A percentile compares a stretch with the other conserved stretches of the same genome.
Conservation (phyloP, 2,888 invertebrate species). For the Bugula neritina region DNA sequence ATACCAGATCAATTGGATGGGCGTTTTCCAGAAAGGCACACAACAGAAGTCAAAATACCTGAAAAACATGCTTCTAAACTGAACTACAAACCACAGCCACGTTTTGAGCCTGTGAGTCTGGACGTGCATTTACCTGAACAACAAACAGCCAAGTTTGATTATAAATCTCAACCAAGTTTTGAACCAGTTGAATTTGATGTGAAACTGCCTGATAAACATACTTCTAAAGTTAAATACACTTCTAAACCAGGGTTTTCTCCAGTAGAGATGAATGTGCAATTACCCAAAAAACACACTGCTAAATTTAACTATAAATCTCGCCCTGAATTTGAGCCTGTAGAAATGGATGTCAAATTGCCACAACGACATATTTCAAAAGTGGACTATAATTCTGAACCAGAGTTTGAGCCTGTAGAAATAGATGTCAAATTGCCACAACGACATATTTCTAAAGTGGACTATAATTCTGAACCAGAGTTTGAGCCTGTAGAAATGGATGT, state of each 20-base stretch:
- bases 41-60: background rate
- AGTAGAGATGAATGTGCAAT: background rate
- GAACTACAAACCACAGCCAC: background rate
- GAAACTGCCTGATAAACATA: background rate
- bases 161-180: background rate
- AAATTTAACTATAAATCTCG: background rate
- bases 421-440: constrained; percentile 1
- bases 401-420: constrained; percentile 10
- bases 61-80: background rate
- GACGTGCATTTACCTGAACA: background rate
- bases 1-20: background rate
- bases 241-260: constrained; percentile 4
- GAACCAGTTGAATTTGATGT: background rate
- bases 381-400: background rate
- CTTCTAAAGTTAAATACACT: background rate
- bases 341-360: background rate
- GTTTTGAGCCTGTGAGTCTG: background rate
- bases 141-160: background rate
- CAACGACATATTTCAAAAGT: background rate
- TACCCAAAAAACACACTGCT: background rate
- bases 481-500: constrained; percentile 23
- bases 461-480: background rate
- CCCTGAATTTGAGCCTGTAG: constrained; percentile 17
- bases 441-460: background rate
- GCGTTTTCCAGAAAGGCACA: background rate